Base-by-base conservation (phyloP, 2,113 vertebrate species). In the Noctilio leporinus region DNA sequence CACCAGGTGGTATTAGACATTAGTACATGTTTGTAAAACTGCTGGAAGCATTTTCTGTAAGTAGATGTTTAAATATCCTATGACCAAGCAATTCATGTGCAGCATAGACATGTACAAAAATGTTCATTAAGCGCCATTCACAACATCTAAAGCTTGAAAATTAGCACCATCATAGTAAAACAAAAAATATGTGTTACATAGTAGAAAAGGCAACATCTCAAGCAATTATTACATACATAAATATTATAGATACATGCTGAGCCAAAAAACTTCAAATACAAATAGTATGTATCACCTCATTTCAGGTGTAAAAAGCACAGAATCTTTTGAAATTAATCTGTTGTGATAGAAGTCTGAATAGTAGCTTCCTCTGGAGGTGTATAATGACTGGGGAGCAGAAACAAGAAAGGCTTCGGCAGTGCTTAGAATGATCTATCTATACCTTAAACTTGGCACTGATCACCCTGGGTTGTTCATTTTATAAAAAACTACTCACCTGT, bases 291-390 rank as follows among this genome's bases (percentile, higher is more conserved):
- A 53, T 0, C 53, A 55, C 12, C 51, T 81, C 6, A 38, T 87
- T 84, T 55, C 45, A 45, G 51, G 55, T 64, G 5, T 62, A 64
- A 89, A 95, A 91, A n/a, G 0, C 33, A 69, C 12, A 75, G 51
- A 91, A 16, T 80, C 47, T 49, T 4, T 17, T 77, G 8, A 65
- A 75, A 86, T 5, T 51, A 55, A 49, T 20, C 15, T 26, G 45
- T 26, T 4, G 9, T 82, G 12, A 67, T 2, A 80, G 24, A 75
- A 67, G 6, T 64, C 47, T 47, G 33, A 64, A 35, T 22, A 75
- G 1, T 22, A 5, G 26, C 5, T 33, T 24, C 45, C 7, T 38
- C 24, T 24, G 0, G 3, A 1, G 0, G 2, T 38, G 0, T 10
- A 1, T 10, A 10, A 49, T 67, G 47, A 35, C 7, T 67, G 28